Percentiles rank a stretch among this genome's conserved stretches.
These are phyloP conservation scores for Forbesichthys papilliferus DNA, from an alignment of 2,113 vertebrate species.

Conservation along the genomic window DNA sequence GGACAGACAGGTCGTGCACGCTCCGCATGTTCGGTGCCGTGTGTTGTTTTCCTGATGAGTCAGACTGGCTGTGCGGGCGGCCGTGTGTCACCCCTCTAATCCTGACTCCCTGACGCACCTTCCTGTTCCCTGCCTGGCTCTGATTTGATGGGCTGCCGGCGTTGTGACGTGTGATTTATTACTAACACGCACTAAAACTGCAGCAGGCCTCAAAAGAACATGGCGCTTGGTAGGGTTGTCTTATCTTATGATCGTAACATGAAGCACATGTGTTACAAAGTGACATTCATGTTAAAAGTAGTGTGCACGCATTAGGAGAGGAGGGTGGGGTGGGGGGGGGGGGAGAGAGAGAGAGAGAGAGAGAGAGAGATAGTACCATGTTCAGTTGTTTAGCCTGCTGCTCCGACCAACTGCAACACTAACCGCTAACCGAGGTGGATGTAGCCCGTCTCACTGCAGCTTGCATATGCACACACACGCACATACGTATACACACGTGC, in stretches of 20 bases:
- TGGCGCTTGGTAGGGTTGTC: slow-evolving; percentile 31
- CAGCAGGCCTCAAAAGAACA: slow-evolving; percentile 1
- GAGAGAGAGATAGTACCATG: slow-evolving; percentile 40
- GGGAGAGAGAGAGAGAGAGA: neutral
- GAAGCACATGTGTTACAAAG: neutral
- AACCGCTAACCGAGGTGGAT: slow-evolving; percentile 33
- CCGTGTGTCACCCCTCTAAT: slow-evolving; percentile 56
- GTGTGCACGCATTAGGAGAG: neutral
- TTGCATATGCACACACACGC: neutral
- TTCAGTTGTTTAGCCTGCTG: slow-evolving; percentile 22
- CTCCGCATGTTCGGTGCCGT: slow-evolving; percentile 53
- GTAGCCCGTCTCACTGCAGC: slow-evolving; percentile 62
- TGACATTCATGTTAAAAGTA: neutral
- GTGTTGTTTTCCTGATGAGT: slow-evolving; percentile 25
- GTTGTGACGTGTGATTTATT: slow-evolving; percentile 42
- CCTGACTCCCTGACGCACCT: slow-evolving; percentile 44
- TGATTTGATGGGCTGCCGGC: slow-evolving; percentile 54
- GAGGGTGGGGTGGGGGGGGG: no score
- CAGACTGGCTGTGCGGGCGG: slow-evolving; percentile 45
- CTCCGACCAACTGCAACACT: slow-evolving; percentile 19
- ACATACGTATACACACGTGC: no score
- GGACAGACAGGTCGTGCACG: slow-evolving; percentile 42
- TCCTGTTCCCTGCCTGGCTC: slow-evolving; percentile 31
- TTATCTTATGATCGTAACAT: no score
- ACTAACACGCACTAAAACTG: slow-evolving; percentile 59